Evolutionary conservation across 2,797 vertebrate species (phyloP).

Genomic region (Spea hammondii): DNA sequence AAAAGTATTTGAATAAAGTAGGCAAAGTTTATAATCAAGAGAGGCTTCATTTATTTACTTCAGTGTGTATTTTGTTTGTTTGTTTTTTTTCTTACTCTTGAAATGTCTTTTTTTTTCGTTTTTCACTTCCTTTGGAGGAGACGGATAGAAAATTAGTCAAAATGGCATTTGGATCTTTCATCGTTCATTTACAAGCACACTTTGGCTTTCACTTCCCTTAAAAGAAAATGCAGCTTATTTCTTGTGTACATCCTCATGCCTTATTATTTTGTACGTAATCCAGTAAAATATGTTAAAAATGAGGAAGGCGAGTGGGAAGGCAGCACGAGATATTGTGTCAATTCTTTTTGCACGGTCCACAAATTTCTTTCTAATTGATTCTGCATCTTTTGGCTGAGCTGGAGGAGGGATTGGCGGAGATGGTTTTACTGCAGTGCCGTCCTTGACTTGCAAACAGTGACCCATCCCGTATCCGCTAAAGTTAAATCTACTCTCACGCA

Average conservation of each 20-base stretch:
- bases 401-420: constrained; percentile 70
- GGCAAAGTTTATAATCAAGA: constrained; percentile 52
- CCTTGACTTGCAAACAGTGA: constrained; percentile 88
- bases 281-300: constrained; percentile 99
- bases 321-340: constrained; percentile 94
- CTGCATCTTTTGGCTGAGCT: constrained; percentile 78
- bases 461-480: constrained; percentile 89
- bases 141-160: constrained; percentile 58
- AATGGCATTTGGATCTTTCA: constrained; percentile 65
- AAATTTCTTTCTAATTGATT: constrained; percentile 92
- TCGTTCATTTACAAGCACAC: constrained; percentile 72
- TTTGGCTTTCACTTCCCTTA: constrained; percentile 67
- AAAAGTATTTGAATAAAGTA: constrained; percentile 53
- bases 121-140: constrained; percentile 54
- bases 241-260: constrained; percentile 87
- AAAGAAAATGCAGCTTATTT: constrained; percentile 68
- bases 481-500: constrained; percentile 88
- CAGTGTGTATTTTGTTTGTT: constrained; percentile 12
- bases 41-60: constrained; percentile 49
- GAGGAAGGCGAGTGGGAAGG: constrained; percentile 94
- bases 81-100: constrained; percentile 48
- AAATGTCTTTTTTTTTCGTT: constrained; percentile 53
- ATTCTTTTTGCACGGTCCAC: constrained; percentile 97
- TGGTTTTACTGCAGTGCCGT: constrained; percentile 81
- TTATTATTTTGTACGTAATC: constrained; percentile 99